Evolutionary conservation across 2,888 invertebrate genomes (phyloP), one percentile per base, ranked within the genome.

Genomic region (Heliconius charithonia): DNA sequence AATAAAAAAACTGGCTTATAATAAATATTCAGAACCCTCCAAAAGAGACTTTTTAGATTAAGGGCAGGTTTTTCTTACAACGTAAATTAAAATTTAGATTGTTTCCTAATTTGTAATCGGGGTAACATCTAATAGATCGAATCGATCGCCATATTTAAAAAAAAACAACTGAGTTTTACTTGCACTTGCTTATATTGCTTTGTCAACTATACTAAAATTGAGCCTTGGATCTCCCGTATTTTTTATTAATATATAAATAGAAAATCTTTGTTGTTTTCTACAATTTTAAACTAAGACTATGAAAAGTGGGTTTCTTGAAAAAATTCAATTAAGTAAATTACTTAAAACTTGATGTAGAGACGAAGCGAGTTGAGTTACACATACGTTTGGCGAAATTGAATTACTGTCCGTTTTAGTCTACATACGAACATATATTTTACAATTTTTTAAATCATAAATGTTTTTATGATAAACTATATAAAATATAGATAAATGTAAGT

Each of bases 301-400:
- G 56, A 56, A 29, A 13, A 62, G 10, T 74, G 25, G 45, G 62
- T 74, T 27, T 79, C 63, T 77, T 77, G 71, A 86, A 88, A 89
- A 90, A 86, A 84, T 86, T 82, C 86, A 89, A 88, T 89, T 89
- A 90, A 88, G 79, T 71, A 77, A 81, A 79, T 81, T 79, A 79
- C 80, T 77, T 62, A 59, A 70, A 79, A 81, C 79, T 74, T 65
- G 66, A 76, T 76, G 85, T 83, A 85, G 86, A 88, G 89, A 90
- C 89, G 32, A 51, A 78, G 67, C 73, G 86, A 85, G 86, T 87
- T 87, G 83, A 89, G 75, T 75, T 67, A 65, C 51, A 75, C 59
- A 90, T 89, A 85, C 89, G 89, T 84, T 59, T 90, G 84, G 89
- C 87, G 83, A 92, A 93, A 93, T 92, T 93, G 92, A 92, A 92